Conservation (phyloP, 1,140 invertebrate species). For the Drosophila ogumai region DNA sequence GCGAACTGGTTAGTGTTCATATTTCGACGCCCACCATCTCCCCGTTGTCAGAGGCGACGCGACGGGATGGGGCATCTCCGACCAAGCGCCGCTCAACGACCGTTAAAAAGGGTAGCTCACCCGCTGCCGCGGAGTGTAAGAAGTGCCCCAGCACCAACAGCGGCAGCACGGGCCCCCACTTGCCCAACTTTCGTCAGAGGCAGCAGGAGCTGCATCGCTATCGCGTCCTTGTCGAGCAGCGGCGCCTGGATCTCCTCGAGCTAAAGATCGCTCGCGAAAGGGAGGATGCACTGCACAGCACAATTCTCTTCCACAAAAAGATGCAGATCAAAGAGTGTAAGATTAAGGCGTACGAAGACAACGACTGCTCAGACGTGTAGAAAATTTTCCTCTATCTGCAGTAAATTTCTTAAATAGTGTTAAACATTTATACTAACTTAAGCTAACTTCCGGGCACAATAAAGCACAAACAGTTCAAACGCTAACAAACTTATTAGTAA, state of each 20-base stretch:
- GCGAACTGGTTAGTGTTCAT: constrained; percentile 24
- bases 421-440: neutral
- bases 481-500: neutral
- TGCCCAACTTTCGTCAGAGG: constrained; percentile 65
- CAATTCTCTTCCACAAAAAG: constrained; percentile 75
- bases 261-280: constrained; percentile 71
- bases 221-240: constrained; percentile 66
- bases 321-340: constrained; percentile 67
- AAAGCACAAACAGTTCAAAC: constrained; percentile 11
- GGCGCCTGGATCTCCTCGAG: constrained; percentile 69
- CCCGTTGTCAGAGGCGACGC: constrained; percentile 1
- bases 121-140: constrained; percentile 3
- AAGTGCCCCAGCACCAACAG: constrained; percentile 26
- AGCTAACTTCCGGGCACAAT: neutral
- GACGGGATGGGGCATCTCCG: neutral
- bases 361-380: constrained; percentile 65
- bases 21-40: constrained; percentile 13
- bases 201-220: constrained; percentile 71
- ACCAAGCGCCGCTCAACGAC: constrained; percentile 28
- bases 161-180: constrained; percentile 7
- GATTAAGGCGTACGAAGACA: constrained; percentile 62
- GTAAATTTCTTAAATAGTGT: neutral
- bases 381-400: neutral
- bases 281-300: constrained; percentile 66
- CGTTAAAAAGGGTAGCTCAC: neutral